These are phyloP conservation scores for Marcusenius ussheri DNA, from an alignment of 2,113 vertebrate genomes.

Conservation along the genomic window DNA sequence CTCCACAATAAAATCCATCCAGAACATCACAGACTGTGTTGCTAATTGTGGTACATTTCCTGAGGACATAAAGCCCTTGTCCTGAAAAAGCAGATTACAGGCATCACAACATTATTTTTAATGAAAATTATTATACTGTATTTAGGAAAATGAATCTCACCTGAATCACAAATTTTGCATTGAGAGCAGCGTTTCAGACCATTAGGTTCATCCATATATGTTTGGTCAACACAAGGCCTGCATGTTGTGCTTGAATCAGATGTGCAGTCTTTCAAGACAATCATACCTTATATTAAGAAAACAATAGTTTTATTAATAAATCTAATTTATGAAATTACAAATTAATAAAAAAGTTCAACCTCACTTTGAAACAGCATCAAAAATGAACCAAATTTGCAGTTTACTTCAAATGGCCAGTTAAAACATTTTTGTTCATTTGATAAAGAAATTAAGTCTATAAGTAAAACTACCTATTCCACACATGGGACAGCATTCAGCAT, in stretches of 20 bases:
- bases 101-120: neutral
- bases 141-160: neutral
- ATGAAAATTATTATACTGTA: neutral
- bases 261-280: constrained; percentile 30
- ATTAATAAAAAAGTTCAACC: neutral
- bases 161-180: constrained; percentile 31
- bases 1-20: constrained; percentile 12
- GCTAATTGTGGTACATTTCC: neutral
- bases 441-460: neutral
- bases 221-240: constrained; percentile 11
- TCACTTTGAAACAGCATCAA: neutral
- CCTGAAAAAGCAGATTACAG: neutral
- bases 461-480: constrained; percentile 1
- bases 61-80: neutral
- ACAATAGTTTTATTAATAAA: neutral
- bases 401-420: neutral
- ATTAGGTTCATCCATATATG: constrained; percentile 32
- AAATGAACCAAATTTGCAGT: neutral
- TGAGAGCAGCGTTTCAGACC: constrained; percentile 12
- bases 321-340: neutral
- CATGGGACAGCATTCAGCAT: constrained; percentile 11
- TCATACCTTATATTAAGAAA: constrained; percentile 11
- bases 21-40: constrained; percentile 6
- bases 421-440: neutral
- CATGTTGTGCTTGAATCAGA: neutral